Evolutionary conservation across 1,140 invertebrate species (phyloP).

Genomic region (Cyphomyrmex costatus): DNA sequence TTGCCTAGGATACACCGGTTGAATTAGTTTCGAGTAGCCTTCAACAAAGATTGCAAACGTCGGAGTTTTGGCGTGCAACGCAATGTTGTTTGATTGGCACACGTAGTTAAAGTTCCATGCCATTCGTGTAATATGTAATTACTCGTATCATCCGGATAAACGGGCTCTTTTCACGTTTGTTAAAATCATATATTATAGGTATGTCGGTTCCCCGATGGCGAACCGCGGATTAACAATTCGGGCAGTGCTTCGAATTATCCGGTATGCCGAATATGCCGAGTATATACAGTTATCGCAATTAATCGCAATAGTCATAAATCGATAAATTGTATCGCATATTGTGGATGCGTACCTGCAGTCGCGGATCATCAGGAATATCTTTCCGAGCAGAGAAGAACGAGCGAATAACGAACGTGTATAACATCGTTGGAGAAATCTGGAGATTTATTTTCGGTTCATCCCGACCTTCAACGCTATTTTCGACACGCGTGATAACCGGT

Average conservation of each 20-base stretch:
- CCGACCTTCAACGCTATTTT: conserved; percentile 50
- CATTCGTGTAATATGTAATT: conserved; percentile 39
- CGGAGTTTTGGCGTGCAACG: background rate
- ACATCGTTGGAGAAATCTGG: no score
- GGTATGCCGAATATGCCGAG: background rate
- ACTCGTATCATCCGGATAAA: background rate
- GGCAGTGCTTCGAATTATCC: conserved; percentile 1
- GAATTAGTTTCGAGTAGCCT: background rate
- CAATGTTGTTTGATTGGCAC: conserved; percentile 9
- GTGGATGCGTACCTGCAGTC: no score
- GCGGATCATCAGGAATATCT: background rate
- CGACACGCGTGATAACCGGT: conserved; percentile 41
- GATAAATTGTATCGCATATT: background rate
- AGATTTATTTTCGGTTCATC: conserved; percentile 50
- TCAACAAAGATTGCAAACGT: conserved; percentile 41
- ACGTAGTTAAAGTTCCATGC: background rate
- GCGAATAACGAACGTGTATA: background rate
- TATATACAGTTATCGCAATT: background rate
- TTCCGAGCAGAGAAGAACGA: background rate
- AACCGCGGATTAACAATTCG: conserved; percentile 25
- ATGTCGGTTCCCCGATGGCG: background rate
- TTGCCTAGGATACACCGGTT: conserved; percentile 34
- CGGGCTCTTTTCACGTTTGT: background rate
- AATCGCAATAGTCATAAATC: background rate
- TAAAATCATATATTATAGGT: conserved; percentile 30